Base-by-base conservation (phyloP, 2,888 invertebrate genomes). In the Geotrupes spiniger region DNA sequence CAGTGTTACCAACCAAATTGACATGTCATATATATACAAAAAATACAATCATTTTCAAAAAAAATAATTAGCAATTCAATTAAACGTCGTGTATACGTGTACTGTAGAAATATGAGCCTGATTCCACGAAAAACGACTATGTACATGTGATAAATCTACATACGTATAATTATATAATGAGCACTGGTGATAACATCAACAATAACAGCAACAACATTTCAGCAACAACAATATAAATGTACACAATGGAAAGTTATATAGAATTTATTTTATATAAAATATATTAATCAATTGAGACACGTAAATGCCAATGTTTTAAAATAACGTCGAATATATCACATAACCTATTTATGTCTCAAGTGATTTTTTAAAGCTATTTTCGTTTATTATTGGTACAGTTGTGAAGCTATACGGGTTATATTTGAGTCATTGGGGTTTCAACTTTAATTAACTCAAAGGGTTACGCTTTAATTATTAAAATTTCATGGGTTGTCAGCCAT, bases 191-290 rank as follows among this genome's bases (percentile, higher is more conserved):
- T 65, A 66, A 67, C 69, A 70, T 68, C 63, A 71, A 71, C 71
- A 71, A 69, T 70, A 70, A 71, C 70, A 71, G 68, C 71, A 71
- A 70, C 70, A 71, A 71, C 69, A 68, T 64, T 66, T 58, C 27
- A 69, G 70, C 71, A 70, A 70, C 70, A 71, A 71, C 71, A 69
- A 70, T 68, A 63, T 65, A 56, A 53, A 52, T 43, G 45, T 60
- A 63, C 63, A 56, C 52, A 52, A 53, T 39, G 53, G 60, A 62
- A 59, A 60, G 60, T 63, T 61, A 61, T 59, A 60, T 58, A 61
- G 61, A 56, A 51, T 44, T 49, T 38, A 40, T 36, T 27, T 47
- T 47, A 33, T 41, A 43, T 36, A 43, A 31, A 43, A 33, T 33
- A 33, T 33, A 33, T n/a, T n/a, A 33, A 33, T 33, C 33, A 33